A percentile compares a stretch with the other conserved stretches of the same genome.
Evolutionary conservation across 2,888 invertebrate genomes (phyloP).

Genomic region (Brenthis ino): DNA sequence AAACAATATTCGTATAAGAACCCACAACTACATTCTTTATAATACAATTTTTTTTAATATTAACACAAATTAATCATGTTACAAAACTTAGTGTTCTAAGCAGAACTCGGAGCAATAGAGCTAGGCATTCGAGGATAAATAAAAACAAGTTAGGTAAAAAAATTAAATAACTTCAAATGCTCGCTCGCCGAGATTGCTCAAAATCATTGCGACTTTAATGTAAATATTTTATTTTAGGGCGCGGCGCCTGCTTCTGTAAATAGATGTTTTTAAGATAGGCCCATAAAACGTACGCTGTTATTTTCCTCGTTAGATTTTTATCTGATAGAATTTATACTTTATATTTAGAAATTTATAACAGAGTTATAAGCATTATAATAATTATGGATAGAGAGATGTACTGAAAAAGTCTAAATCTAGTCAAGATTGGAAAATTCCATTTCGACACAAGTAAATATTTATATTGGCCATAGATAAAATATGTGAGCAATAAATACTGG

Average conservation of each 20-base stretch:
- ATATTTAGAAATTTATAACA: neutral
- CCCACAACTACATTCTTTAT: too few species aligned
- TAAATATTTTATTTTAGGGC: conserved; percentile 25
- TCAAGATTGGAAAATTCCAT: too few species aligned
- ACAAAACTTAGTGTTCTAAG: too few species aligned
- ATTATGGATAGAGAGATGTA: too few species aligned
- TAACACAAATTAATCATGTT: too few species aligned
- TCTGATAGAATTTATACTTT: conserved; percentile 7
- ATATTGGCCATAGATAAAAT: too few species aligned
- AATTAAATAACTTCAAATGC: conserved; percentile 14
- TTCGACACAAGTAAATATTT: too few species aligned
- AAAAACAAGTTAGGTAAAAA: conserved; percentile 9
- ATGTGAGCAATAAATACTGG: too few species aligned
- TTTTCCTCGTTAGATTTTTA: conserved; percentile 19
- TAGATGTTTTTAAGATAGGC: conserved; percentile 19
- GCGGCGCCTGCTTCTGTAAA: conserved; percentile 22
- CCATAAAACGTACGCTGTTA: conserved; percentile 20
- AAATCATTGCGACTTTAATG: conserved; percentile 21
- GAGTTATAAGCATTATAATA: neutral
- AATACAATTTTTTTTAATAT: too few species aligned
- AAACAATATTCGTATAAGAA: too few species aligned
- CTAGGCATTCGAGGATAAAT: neutral
- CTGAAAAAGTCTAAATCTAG: too few species aligned
- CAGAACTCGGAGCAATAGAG: too few species aligned
- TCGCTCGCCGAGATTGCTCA: conserved; percentile 15